Evolutionary conservation across 2,113 vertebrate genomes (phyloP).

Genomic region (Pleuronectes platessa): DNA sequence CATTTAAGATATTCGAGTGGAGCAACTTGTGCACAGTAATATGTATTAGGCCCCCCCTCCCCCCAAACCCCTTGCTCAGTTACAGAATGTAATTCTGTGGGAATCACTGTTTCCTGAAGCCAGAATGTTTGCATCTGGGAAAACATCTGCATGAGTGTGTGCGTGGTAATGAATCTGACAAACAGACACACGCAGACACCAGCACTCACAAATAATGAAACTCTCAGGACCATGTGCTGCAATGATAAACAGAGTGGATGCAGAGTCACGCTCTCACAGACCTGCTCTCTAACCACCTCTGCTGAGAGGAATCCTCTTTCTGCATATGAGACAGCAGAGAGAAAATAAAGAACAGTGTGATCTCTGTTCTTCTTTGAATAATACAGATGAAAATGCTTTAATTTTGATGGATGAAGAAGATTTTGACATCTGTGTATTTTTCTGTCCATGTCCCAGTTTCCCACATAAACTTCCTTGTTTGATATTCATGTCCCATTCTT

Average conservation of each 20-base stretch:
- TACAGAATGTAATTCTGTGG: not conserved
- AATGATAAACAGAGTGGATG: constrained; percentile 57
- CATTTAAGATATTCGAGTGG: not conserved
- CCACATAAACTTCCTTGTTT: not conserved
- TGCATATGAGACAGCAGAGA: not conserved
- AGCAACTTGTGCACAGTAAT: not conserved
- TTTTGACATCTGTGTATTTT: not conserved
- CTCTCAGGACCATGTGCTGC: constrained; percentile 13
- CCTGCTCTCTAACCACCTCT: constrained; percentile 19
- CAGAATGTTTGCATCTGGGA: constrained; percentile 49
- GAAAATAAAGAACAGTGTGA: not conserved
- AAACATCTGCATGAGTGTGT: constrained; percentile 62
- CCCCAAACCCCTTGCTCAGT: not conserved
- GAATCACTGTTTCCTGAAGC: constrained; percentile 13
- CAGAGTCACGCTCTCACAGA: constrained; percentile 44
- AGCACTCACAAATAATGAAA: constrained; percentile 41
- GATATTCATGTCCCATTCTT: constrained; percentile 1
- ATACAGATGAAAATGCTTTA: constrained; percentile 20
- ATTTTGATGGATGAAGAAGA: constrained; percentile 5
- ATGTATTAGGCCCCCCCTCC: not conserved
- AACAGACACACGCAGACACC: constrained; percentile 26
- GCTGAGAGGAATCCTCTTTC: constrained; percentile 28
- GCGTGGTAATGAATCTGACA: constrained; percentile 44
- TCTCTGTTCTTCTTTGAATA: constrained; percentile 5
- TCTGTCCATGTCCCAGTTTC: not conserved